These are phyloP conservation scores for Axea sp. DNA, from an alignment of 2,888 invertebrate species.

Conservation along the genomic window DNA sequence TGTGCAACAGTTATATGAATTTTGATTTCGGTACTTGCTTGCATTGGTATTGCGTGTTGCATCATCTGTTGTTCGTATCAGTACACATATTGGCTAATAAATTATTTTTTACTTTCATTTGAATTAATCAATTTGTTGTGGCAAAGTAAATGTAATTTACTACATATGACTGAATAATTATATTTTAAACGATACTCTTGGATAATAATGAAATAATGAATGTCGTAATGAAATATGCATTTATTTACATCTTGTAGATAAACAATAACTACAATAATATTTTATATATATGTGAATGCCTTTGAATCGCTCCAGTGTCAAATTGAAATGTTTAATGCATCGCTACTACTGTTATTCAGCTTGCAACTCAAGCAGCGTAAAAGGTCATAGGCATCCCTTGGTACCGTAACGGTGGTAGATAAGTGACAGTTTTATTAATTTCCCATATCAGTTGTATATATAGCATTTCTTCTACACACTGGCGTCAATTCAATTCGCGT, in stretches of 20 bases:
- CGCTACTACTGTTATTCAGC: slow-evolving; percentile 68
- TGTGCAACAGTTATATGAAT: slow-evolving; percentile 47
- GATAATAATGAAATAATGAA: too few relatives aligned
- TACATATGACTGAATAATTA: too few relatives aligned
- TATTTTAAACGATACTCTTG: too few relatives aligned
- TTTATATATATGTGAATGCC: slow-evolving; percentile 20
- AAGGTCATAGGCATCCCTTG: slow-evolving; percentile 51
- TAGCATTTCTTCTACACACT: slow-evolving; percentile 63
- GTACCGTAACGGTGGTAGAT: slow-evolving; percentile 78
- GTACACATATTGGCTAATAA: too few relatives aligned
- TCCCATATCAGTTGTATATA: slow-evolving; percentile 80
- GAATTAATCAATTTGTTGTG: too few relatives aligned
- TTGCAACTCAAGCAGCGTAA: slow-evolving; percentile 56
- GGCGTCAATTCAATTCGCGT: slow-evolving; percentile 60
- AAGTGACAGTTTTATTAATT: slow-evolving; percentile 90
- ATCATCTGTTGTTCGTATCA: too few relatives aligned
- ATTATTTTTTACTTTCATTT: too few relatives aligned
- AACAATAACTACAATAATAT: slow-evolving; percentile 14
- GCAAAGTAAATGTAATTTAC: too few relatives aligned
- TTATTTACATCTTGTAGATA: slow-evolving; percentile 14
- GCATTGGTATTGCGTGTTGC: slow-evolving; percentile 18
- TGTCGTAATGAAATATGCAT: slow-evolving; percentile 14
- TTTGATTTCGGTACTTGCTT: slow-evolving; percentile 28
- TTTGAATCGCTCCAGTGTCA: slow-evolving; percentile 65
- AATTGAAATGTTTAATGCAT: slow-evolving; percentile 81